Evolutionary conservation across 1,140 invertebrate species (phyloP).

Genomic region (Drosophila burlai): DNA sequence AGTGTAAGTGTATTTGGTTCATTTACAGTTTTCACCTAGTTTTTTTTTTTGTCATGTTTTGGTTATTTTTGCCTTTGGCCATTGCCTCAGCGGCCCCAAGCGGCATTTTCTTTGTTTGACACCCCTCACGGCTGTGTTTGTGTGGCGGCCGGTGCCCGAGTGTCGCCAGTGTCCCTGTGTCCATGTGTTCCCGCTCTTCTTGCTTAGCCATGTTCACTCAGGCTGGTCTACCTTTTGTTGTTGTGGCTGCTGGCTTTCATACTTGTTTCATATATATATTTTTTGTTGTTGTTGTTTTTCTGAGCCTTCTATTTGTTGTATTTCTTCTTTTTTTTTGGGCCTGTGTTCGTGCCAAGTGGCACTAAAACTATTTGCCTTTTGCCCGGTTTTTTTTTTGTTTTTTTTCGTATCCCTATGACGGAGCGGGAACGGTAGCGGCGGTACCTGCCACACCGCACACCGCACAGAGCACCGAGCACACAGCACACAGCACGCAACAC

Average conservation of each 20-base stretch:
- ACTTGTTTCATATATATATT: not conserved
- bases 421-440: constrained; percentile 6
- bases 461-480: constrained; percentile 1
- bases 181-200: constrained; percentile 14
- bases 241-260: constrained; percentile 17
- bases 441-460: constrained; percentile 51
- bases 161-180: constrained; percentile 47
- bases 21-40: constrained; percentile 79
- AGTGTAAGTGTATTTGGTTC: constrained; percentile 31
- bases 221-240: constrained; percentile 46
- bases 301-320: not conserved
- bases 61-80: constrained; percentile 32
- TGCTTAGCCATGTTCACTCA: constrained; percentile 64
- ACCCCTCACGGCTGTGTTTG: constrained; percentile 1
- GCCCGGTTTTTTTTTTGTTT: constrained; percentile 29
- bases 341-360: constrained; percentile 78
- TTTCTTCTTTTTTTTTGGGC: constrained; percentile 31
- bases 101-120: constrained; percentile 56
- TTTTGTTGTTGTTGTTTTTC: not conserved
- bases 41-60: constrained; percentile 48
- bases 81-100: constrained; percentile 46
- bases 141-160: constrained; percentile 41
- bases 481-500: constrained; percentile 54
- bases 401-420: constrained; percentile 16
- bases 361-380: constrained; percentile 82